Conservation (phyloP, 2,113 vertebrate genomes). For the Oreotrochilus melanogaster region DNA sequence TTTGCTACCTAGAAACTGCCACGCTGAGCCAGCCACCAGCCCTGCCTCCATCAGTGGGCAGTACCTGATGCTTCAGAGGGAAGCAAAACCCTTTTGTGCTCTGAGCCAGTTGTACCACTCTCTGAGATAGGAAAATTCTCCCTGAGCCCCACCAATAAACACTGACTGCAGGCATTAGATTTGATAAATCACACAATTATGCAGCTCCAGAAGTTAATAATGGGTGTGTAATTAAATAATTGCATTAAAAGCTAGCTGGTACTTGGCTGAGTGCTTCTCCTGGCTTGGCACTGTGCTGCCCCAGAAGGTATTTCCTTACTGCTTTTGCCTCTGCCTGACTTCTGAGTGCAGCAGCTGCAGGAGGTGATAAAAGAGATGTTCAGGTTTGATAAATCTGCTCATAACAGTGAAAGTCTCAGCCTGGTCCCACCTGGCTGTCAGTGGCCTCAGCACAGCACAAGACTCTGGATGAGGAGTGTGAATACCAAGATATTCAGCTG, state of each 20-base stretch:
- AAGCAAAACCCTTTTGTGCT: neutral
- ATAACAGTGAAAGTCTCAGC: neutral
- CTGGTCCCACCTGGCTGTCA: neutral
- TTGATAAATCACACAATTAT: neutral
- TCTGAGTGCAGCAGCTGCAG: neutral
- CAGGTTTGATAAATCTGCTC: neutral
- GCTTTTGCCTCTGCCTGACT: neutral
- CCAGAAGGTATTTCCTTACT: neutral
- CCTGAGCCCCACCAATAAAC: neutral
- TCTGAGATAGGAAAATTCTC: neutral
- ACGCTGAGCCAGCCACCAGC: neutral
- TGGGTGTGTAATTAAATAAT: neutral
- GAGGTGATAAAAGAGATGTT: neutral
- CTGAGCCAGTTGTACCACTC: neutral
- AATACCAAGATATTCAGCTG: neutral
- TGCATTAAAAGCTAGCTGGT: neutral
- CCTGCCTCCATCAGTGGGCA: neutral
- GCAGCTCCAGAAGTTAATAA: neutral
- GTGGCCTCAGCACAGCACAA: neutral
- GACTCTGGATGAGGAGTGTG: fast-evolving
- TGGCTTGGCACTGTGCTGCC: neutral
- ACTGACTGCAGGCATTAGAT: neutral
- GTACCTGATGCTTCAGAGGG: neutral
- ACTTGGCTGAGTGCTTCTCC: neutral
- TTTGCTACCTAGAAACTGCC: neutral